A percentile compares a stretch with the other conserved stretches of the same genome.
These are phyloP conservation scores for Andinoacara biseriatus DNA, from an alignment of 2,113 vertebrate genomes.

Conservation along the genomic window DNA sequence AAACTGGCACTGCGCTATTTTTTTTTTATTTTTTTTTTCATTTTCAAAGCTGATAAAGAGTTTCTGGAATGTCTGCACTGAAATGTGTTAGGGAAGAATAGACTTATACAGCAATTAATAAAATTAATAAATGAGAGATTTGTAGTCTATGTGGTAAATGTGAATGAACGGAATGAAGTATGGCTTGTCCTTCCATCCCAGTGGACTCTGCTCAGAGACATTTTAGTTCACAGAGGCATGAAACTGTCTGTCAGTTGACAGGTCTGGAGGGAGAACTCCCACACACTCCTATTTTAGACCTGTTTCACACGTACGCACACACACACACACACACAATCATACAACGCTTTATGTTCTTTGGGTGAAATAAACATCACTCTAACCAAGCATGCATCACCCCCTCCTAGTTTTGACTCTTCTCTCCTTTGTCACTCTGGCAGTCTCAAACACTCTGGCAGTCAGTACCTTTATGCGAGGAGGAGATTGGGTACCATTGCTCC, in stretches of 20 bases:
- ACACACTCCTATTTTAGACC: conserved; percentile 58
- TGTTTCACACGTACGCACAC: neutral
- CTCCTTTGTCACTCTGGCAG: conserved; percentile 6
- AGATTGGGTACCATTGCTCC: conserved; percentile 25
- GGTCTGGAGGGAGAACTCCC: conserved; percentile 53
- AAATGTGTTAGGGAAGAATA: neutral
- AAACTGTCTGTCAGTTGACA: conserved; percentile 55
- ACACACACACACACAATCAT: neutral
- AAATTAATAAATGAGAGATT: neutral
- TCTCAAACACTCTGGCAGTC: conserved; percentile 25
- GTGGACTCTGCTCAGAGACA: conserved; percentile 16
- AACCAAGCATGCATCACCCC: neutral
- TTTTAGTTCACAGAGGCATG: conserved; percentile 54
- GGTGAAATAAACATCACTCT: conserved; percentile 44
- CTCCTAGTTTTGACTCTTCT: neutral
- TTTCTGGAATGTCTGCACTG: neutral
- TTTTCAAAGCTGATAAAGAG: neutral
- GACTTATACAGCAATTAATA: neutral
- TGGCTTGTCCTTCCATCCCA: neutral
- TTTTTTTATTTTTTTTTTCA: accelerated
- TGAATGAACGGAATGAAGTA: conserved; percentile 26
- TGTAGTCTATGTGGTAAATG: neutral
- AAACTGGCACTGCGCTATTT: neutral
- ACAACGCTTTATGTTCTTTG: neutral
- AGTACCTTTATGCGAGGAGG: conserved; percentile 30